Percentiles rank a stretch among this genome's conserved stretches.
phyloP scores from a whole-genome alignment of 2,888 invertebrate species.

The Lacanobia wlatinum region DNA sequence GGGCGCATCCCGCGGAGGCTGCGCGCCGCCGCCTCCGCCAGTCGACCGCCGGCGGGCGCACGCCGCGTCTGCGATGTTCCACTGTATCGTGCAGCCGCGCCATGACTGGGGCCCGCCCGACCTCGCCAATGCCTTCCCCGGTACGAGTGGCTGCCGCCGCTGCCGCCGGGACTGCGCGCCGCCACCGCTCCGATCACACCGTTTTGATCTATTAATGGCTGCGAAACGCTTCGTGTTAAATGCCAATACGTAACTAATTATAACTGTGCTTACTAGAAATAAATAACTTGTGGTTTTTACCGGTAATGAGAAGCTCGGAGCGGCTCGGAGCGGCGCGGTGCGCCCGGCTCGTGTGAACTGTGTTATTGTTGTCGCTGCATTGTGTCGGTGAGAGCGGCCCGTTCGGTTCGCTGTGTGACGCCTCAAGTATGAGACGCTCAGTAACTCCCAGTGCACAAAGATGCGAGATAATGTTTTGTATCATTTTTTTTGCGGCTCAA shows the following conservation, averaged over 20 bases:
- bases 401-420: slow-evolving; percentile 12
- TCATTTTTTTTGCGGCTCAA: slow-evolving; percentile 12
- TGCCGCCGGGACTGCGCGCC: slow-evolving; percentile 10
- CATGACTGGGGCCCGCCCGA: slow-evolving; percentile 94
- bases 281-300: slow-evolving; percentile 62
- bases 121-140: slow-evolving; percentile 94
- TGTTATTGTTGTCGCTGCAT: slow-evolving; percentile 53
- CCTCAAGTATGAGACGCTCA: background rate
- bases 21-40: slow-evolving; percentile 67
- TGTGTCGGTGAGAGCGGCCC: slow-evolving; percentile 39
- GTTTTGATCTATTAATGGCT: slow-evolving; percentile 71
- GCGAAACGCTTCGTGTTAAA: slow-evolving; percentile 67
- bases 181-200: slow-evolving; percentile 41
- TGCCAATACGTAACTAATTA: slow-evolving; percentile 74
- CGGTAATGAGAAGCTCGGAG: slow-evolving; percentile 17
- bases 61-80: slow-evolving; percentile 91
- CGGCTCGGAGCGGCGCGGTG: slow-evolving; percentile 20
- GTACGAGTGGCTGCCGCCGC: slow-evolving; percentile 81
- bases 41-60: slow-evolving; percentile 71
- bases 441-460: background rate
- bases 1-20: slow-evolving; percentile 70
- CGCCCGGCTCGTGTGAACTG: slow-evolving; percentile 35
- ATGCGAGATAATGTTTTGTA: slow-evolving; percentile 20
- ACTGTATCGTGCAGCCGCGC: slow-evolving; percentile 95
- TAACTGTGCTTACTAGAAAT: slow-evolving; percentile 70